These are phyloP conservation scores for Nothocercus julius DNA, from an alignment of 2,113 vertebrate species.

Conservation along the genomic window DNA sequence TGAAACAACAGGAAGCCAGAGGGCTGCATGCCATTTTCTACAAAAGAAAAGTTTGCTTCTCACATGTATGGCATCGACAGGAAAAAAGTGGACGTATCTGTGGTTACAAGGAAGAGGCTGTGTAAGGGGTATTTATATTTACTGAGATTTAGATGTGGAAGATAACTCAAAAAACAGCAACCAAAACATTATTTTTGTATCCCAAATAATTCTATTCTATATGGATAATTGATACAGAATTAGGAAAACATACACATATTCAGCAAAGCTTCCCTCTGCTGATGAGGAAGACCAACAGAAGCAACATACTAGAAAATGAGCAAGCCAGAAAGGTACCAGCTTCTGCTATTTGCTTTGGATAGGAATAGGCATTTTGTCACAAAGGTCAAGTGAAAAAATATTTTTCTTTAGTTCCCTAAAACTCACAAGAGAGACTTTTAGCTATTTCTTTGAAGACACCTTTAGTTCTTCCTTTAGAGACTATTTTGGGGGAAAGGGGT, in stretches of 20 bases:
- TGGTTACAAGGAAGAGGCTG: neutral
- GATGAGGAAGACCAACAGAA: neutral
- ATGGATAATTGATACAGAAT: neutral
- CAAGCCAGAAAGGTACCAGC: neutral
- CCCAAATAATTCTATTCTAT: neutral
- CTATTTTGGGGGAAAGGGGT: fast-evolving
- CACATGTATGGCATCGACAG: neutral
- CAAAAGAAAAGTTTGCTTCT: neutral
- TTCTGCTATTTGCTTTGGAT: neutral
- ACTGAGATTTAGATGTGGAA: neutral
- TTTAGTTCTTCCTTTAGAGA: neutral
- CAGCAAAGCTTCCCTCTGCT: neutral
- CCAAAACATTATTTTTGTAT: neutral
- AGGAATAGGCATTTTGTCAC: neutral
- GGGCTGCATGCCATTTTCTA: neutral
- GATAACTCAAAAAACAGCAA: neutral
- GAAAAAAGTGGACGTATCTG: neutral
- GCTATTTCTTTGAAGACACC: neutral
- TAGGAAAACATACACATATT: neutral
- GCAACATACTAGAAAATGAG: neutral
- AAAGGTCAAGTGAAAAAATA: neutral
- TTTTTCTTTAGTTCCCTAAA: neutral
- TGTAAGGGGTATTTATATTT: fast-evolving
- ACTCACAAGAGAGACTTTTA: neutral
- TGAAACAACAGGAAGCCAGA: neutral